Evolutionary conservation across 2,888 invertebrate genomes (phyloP).

Genomic region (Polymixis lichenea): DNA sequence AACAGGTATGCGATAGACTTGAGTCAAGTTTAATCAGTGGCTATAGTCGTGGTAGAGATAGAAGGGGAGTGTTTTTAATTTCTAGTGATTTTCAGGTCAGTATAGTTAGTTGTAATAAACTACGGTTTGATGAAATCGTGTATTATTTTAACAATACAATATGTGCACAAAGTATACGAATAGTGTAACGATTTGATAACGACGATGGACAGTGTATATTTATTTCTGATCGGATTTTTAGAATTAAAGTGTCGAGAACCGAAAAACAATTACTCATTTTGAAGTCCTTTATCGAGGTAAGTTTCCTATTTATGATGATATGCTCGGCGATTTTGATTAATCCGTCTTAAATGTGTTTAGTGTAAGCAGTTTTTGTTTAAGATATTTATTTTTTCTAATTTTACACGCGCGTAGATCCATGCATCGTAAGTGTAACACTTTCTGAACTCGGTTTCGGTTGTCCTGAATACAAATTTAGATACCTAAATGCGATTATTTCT

Average conservation of each 20-base stretch:
- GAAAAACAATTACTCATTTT: slow-evolving; percentile 54
- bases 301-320: slow-evolving; percentile 38
- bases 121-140: slow-evolving; percentile 59
- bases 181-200: slow-evolving; percentile 58
- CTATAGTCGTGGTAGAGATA: slow-evolving; percentile 66
- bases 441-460: slow-evolving; percentile 61
- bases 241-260: slow-evolving; percentile 56
- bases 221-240: slow-evolving; percentile 60
- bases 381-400: slow-evolving; percentile 63
- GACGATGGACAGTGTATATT: slow-evolving; percentile 56
- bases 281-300: slow-evolving; percentile 59
- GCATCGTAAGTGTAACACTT: slow-evolving; percentile 69
- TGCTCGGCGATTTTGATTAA: slow-evolving; percentile 31
- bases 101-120: slow-evolving; percentile 59
- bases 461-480: slow-evolving; percentile 67
- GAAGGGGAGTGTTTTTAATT: slow-evolving; percentile 73
- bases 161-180: slow-evolving; percentile 50
- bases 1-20: no score
- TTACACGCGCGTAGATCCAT: slow-evolving; percentile 61
- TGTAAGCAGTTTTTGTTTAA: slow-evolving; percentile 9
- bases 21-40: slow-evolving; percentile 13
- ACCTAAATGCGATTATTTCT: slow-evolving; percentile 26
- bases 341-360: neutral
- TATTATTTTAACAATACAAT: slow-evolving; percentile 58
- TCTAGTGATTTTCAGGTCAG: slow-evolving; percentile 71